These are phyloP conservation scores for Eristalinus sepulchralis DNA, from an alignment of 2,888 invertebrate genomes.

Conservation along the genomic window DNA sequence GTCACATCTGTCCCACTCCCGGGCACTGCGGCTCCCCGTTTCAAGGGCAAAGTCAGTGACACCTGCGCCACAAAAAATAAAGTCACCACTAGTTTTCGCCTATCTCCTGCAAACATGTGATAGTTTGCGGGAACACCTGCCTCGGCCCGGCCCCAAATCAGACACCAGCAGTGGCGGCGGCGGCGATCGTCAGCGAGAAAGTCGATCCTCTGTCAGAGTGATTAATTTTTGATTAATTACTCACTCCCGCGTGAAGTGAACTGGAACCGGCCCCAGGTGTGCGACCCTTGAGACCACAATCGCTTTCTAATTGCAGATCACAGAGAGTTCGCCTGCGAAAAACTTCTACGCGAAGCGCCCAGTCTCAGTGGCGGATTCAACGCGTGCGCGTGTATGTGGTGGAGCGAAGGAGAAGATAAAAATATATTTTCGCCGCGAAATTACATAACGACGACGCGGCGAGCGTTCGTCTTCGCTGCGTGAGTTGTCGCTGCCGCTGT, in stretches of 20 bases:
- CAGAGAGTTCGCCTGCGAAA: conserved; percentile 18
- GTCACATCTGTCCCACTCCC: conserved; percentile 1
- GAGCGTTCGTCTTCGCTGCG: background rate
- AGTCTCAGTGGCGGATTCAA: background rate
- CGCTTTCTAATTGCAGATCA: conserved; percentile 32
- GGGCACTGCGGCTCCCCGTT: background rate
- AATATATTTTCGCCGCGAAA: conserved; percentile 60
- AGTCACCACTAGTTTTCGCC: background rate
- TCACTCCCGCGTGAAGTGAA: background rate
- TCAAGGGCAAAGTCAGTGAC: background rate
- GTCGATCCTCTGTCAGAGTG: background rate
- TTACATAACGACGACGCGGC: conserved; percentile 44
- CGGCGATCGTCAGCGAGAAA: background rate
- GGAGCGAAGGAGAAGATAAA: conserved; percentile 49
- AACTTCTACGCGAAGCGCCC: background rate
- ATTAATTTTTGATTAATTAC: conserved; percentile 32
- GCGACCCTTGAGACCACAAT: background rate
- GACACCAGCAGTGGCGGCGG: background rate
- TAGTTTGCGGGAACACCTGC: background rate
- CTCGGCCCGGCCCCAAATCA: background rate
- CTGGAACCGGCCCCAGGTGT: conserved; percentile 22
- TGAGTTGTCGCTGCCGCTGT: background rate
- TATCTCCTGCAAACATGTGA: background rate
- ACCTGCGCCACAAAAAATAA: background rate
- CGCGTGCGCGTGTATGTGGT: background rate